A percentile compares a stretch with the other conserved stretches of the same genome.
Evolutionary conservation across 2,113 vertebrate species (phyloP).

Genomic region (Calidris pugnax): DNA sequence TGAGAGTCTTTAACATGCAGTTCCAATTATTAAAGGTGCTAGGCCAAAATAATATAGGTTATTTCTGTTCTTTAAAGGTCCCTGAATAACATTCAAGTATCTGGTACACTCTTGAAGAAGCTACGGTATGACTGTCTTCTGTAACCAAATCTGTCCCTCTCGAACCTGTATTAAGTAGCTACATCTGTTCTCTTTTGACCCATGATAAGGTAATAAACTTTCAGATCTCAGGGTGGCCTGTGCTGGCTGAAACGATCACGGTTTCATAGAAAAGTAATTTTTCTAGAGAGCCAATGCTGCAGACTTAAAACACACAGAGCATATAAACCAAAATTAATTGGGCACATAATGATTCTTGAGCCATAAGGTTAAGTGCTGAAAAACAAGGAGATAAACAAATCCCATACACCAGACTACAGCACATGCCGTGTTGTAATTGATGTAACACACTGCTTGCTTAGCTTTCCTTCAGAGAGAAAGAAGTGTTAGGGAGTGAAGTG

Average conservation of each 20-base stretch:
- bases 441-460: not conserved
- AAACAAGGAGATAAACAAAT: slow-evolving; percentile 57
- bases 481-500: not conserved
- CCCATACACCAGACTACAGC: not conserved
- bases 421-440: not conserved
- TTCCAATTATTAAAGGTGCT: slow-evolving; percentile 20
- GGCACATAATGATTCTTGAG: slow-evolving; percentile 35
- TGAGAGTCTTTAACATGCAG: not conserved
- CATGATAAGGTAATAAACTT: not conserved
- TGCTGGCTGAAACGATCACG: not conserved
- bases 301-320: slow-evolving; percentile 11
- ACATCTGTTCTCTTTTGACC: slow-evolving; percentile 50
- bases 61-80: slow-evolving; percentile 14
- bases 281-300: not conserved
- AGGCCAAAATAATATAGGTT: slow-evolving; percentile 18
- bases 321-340: slow-evolving; percentile 55
- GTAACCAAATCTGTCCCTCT: not conserved
- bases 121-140: not conserved
- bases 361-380: slow-evolving; percentile 45
- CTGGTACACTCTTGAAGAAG: not conserved
- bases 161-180: not conserved
- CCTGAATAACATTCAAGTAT: not conserved
- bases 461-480: not conserved
- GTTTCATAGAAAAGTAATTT: slow-evolving; percentile 2
- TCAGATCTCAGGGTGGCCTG: not conserved